Evolutionary conservation across 2,888 invertebrate species (phyloP).

Genomic region (Drosophila villosipedis): DNA sequence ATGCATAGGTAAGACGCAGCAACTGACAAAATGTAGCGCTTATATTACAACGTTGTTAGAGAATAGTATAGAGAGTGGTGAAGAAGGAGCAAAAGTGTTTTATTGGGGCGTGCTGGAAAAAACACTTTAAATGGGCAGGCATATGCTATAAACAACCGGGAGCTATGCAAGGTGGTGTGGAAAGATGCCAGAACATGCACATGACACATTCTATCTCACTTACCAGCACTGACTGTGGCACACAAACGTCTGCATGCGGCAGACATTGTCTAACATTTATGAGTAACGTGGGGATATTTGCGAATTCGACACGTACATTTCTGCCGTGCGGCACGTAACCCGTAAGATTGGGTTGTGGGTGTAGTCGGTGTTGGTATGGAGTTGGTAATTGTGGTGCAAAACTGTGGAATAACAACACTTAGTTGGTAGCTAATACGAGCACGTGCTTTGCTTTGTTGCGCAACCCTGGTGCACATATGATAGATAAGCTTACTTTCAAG

Average conservation of each 20-base stretch:
- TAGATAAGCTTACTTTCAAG: constrained; percentile 14
- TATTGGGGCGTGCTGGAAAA: constrained; percentile 15
- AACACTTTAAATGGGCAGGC: constrained; percentile 43
- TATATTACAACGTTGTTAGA: constrained; percentile 65
- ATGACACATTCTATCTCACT: constrained; percentile 55
- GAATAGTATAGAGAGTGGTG: constrained; percentile 1
- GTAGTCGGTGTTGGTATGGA: constrained; percentile 17
- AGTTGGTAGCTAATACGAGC: constrained; percentile 72
- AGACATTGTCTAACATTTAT: constrained; percentile 76
- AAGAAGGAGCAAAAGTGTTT: constrained; percentile 19
- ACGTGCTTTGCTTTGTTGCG: constrained; percentile 64
- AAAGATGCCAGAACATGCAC: constrained; percentile 57
- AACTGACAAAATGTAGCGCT: constrained; percentile 60
- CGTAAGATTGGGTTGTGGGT: constrained; percentile 25
- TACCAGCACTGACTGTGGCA: constrained; percentile 24
- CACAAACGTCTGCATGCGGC: constrained; percentile 22
- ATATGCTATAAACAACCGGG: constrained; percentile 6
- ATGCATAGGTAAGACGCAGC: constrained; percentile 18
- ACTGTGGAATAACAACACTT: constrained; percentile 79
- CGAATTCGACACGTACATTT: constrained; percentile 72
- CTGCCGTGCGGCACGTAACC: constrained; percentile 64
- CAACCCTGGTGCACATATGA: constrained; percentile 41
- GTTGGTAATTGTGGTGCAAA: constrained; percentile 79
- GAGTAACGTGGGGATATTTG: constrained; percentile 74
- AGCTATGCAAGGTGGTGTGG: constrained; percentile 19